These are phyloP conservation scores for Lethenteron reissneri DNA, from an alignment of 2,113 vertebrate species.

Conservation along the genomic window DNA sequence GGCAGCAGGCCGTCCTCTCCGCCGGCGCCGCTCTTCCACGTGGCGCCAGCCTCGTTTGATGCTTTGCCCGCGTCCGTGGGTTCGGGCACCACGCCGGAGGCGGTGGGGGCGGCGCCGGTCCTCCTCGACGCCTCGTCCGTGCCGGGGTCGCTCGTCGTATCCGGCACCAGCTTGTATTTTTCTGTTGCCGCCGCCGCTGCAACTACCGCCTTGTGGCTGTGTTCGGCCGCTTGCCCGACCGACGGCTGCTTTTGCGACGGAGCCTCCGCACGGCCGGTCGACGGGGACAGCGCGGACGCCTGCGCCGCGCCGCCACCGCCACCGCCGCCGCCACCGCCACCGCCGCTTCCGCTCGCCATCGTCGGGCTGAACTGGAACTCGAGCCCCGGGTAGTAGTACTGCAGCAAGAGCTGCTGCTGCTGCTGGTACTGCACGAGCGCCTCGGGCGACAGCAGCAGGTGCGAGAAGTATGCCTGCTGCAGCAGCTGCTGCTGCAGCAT, in stretches of 20 bases:
- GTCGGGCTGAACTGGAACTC: slow-evolving; percentile 13
- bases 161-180: background rate
- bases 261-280: background rate
- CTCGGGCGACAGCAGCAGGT: slow-evolving; percentile 22
- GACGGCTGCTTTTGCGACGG: slow-evolving; percentile 9
- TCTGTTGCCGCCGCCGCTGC: too few relatives aligned
- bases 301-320: slow-evolving; percentile 16
- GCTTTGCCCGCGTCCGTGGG: too few relatives aligned
- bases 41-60: slow-evolving; percentile 14
- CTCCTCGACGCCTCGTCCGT: background rate
- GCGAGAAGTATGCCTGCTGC: slow-evolving; percentile 20
- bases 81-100: too few relatives aligned
- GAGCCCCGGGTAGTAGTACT: slow-evolving; percentile 26
- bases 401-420: slow-evolving; percentile 23
- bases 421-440: slow-evolving; percentile 23
- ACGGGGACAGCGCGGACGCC: slow-evolving; percentile 12
- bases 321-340: slow-evolving; percentile 13
- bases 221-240: too few relatives aligned
- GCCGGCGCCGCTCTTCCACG: slow-evolving; percentile 21
- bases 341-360: slow-evolving; percentile 17
- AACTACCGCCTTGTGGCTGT: too few relatives aligned
- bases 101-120: background rate
- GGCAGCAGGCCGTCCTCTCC: slow-evolving; percentile 21
- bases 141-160: background rate
- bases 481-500: slow-evolving; percentile 17